Percentiles rank a stretch among this genome's conserved stretches.
These are phyloP conservation scores for Leucophora obtusa DNA, from an alignment of 2,888 invertebrate species.

Conservation along the genomic window DNA sequence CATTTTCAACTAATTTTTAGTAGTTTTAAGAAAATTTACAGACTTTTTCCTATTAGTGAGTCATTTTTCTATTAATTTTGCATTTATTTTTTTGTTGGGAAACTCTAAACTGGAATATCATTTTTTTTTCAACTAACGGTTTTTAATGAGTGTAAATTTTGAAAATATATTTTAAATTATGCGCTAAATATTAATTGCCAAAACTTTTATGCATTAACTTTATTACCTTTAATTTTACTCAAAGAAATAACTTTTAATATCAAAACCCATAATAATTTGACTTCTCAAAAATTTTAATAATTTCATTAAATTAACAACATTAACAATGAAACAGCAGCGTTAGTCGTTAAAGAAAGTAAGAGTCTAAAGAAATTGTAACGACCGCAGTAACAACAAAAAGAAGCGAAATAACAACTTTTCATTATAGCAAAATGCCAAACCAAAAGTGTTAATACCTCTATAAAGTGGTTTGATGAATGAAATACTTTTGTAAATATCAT, in stretches of 20 bases:
- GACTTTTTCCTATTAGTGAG: too few relatives aligned
- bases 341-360: neutral
- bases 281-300: constrained; percentile 42
- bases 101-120: too few relatives aligned
- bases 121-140: too few relatives aligned
- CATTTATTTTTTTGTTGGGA: too few relatives aligned
- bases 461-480: constrained; percentile 40
- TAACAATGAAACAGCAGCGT: neutral
- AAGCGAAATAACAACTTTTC: constrained; percentile 12
- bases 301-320: constrained; percentile 38
- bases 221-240: constrained; percentile 7
- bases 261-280: constrained; percentile 32
- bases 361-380: constrained; percentile 3
- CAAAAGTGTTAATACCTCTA: constrained; percentile 47
- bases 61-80: too few relatives aligned
- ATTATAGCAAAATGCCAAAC: constrained; percentile 3
- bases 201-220: constrained; percentile 33
- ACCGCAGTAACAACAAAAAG: constrained; percentile 52
- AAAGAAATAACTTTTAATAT: constrained; percentile 25
- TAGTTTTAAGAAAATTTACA: too few relatives aligned
- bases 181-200: constrained; percentile 43
- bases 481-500: constrained; percentile 39
- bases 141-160: too few relatives aligned
- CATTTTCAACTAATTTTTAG: too few relatives aligned
- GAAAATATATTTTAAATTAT: neutral